Percentiles rank a stretch among this genome's conserved stretches.
Conservation (phyloP, 2,888 invertebrate genomes). For the Drosophila gaucha region DNA sequence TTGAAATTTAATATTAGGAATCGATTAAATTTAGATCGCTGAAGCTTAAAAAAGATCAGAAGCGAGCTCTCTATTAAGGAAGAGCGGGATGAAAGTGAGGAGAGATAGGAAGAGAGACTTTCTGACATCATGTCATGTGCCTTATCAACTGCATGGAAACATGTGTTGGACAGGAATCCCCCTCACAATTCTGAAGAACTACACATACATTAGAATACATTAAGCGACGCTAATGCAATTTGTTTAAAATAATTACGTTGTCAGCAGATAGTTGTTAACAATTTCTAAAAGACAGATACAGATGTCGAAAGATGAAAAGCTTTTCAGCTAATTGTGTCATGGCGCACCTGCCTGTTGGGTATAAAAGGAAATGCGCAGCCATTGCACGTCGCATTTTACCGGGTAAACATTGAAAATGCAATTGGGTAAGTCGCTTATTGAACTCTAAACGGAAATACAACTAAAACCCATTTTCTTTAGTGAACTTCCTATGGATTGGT, state of each 20-base stretch:
- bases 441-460: background rate
- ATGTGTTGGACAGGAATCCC: constrained; percentile 18
- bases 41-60: accelerated
- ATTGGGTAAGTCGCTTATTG: constrained; percentile 55
- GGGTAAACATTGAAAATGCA: constrained; percentile 52
- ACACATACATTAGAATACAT: constrained; percentile 5
- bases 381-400: constrained; percentile 33
- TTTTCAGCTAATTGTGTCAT: constrained; percentile 41
- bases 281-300: background rate
- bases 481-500: constrained; percentile 57
- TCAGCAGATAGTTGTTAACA: constrained; percentile 24
- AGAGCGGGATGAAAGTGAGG: background rate
- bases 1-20: background rate
- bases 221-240: constrained; percentile 27
- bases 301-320: constrained; percentile 19
- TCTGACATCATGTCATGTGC: background rate
- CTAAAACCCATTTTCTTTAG: constrained; percentile 22
- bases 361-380: constrained; percentile 47
- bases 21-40: background rate
- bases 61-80: background rate
- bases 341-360: constrained; percentile 13
- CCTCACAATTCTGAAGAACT: constrained; percentile 4
- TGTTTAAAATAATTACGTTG: constrained; percentile 46
- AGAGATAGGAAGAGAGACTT: background rate
- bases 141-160: constrained; percentile 16